Conservation (phyloP, 2,888 invertebrate genomes). For the Petrolisthes manimaculis region DNA sequence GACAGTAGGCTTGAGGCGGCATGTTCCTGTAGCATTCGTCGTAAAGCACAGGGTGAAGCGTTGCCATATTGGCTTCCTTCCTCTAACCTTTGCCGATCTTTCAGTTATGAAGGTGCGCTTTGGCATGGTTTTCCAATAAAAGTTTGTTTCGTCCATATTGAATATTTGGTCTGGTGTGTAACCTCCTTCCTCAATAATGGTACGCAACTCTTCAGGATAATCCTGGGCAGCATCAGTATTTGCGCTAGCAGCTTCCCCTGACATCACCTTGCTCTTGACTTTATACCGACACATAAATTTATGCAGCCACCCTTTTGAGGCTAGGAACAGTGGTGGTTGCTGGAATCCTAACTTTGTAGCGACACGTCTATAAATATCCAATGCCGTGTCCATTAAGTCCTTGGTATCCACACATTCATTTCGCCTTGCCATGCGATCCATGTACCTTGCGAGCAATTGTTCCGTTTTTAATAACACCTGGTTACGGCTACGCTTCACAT, state of each 20-base stretch:
- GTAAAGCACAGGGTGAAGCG: neutral
- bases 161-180: slow-evolving; percentile 30
- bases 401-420: neutral
- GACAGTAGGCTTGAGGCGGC: neutral
- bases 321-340: neutral
- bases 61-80: neutral
- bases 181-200: slow-evolving; percentile 20
- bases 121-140: slow-evolving; percentile 26
- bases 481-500: neutral
- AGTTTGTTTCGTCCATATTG: slow-evolving; percentile 29
- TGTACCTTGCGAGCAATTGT: neutral
- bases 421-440: neutral
- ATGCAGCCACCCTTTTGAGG: neutral
- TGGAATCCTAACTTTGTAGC: neutral
- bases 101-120: neutral
- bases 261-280: slow-evolving; percentile 14
- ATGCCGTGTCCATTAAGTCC: neutral
- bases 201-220: neutral
- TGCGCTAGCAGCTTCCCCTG: slow-evolving; percentile 23
- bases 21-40: neutral
- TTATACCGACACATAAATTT: neutral
- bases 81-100: neutral
- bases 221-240: neutral
- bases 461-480: slow-evolving; percentile 3
- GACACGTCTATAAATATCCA: neutral